These are phyloP conservation scores for Lithobates pipiens DNA, from an alignment of 2,797 vertebrate genomes.

Conservation along the genomic window DNA sequence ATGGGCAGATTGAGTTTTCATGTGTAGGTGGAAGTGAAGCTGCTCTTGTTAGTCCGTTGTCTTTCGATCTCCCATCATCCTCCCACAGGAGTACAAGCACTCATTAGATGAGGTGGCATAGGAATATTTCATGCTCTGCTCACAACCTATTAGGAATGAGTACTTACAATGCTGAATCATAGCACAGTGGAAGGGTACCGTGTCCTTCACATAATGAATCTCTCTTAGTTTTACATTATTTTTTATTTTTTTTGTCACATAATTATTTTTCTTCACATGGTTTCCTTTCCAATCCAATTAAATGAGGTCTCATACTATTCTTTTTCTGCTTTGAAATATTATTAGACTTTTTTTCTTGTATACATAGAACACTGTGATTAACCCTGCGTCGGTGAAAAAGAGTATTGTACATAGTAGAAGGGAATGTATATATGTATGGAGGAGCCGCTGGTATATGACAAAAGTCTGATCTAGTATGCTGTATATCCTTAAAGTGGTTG, in stretches of 20 bases:
- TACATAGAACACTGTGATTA: slow-evolving; percentile 8
- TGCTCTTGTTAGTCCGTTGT: slow-evolving; percentile 18
- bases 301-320: slow-evolving; percentile 57
- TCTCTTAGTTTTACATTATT: slow-evolving; percentile 69
- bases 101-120: slow-evolving; percentile 87
- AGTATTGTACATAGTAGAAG: not conserved
- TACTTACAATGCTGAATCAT: slow-evolving; percentile 91
- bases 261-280: slow-evolving; percentile 61
- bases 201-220: slow-evolving; percentile 94
- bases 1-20: slow-evolving; percentile 18
- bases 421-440: not conserved
- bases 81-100: slow-evolving; percentile 93
- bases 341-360: slow-evolving; percentile 48
- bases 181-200: slow-evolving; percentile 84
- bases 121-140: slow-evolving; percentile 94
- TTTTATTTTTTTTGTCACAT: slow-evolving; percentile 67
- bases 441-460: not conserved
- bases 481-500: not conserved
- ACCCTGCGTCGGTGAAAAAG: not conserved
- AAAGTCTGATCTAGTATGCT: not conserved
- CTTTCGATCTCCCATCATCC: slow-evolving; percentile 61
- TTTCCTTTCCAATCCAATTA: slow-evolving; percentile 75
- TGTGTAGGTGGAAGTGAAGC: slow-evolving; percentile 1
- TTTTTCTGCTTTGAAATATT: slow-evolving; percentile 64
- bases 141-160: slow-evolving; percentile 96